Evolutionary conservation across 2,888 invertebrate genomes (phyloP), one percentile per base, ranked within the genome.

Genomic region (Acleris cristana): DNA sequence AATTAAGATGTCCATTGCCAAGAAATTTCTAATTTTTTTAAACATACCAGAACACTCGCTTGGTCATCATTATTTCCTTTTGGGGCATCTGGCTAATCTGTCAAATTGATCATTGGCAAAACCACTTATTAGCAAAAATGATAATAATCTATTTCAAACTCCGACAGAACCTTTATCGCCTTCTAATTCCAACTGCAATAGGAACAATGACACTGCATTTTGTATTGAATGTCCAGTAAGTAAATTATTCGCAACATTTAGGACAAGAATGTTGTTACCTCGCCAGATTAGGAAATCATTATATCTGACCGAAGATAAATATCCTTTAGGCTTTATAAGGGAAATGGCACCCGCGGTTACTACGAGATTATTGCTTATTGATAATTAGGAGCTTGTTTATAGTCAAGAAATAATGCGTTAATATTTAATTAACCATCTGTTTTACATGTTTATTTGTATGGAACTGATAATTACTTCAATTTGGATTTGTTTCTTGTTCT

Each of bases 201-300:
- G 21, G 44, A 62, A 61, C 60, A 53, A 64, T 52, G 51, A 45
- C 63, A 68, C 70, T 69, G 64, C 64, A 70, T 61, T 66, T 73
- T 69, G 70, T 72, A 69, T 74, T 71, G 69, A 66, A 73, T 59
- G 65, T 52, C 64, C 72, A 76, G 72, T 69, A 69, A 71, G 69
- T 72, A 65, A 75, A 77, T 76, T 72, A 76, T 76, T 74, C 76
- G 74, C 78, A 75, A 73, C 76, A 78, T 78, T 86, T 71, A 78
- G 81, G 71, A 74, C 81, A 80, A 81, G 90, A 89, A 90, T 90
- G 88, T 80, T 84, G 87, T 82, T 81, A 79, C 73, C 72, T 75
- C 81, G 79, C 87, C 85, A 81, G 83, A 86, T 88, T 87, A 84
- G 89, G 90, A 85, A 87, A 88, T 90, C 85, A 85, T 89, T 89